Base-by-base conservation (phyloP, 1,140 invertebrate species). In the Panagrolaimus sp. region DNA sequence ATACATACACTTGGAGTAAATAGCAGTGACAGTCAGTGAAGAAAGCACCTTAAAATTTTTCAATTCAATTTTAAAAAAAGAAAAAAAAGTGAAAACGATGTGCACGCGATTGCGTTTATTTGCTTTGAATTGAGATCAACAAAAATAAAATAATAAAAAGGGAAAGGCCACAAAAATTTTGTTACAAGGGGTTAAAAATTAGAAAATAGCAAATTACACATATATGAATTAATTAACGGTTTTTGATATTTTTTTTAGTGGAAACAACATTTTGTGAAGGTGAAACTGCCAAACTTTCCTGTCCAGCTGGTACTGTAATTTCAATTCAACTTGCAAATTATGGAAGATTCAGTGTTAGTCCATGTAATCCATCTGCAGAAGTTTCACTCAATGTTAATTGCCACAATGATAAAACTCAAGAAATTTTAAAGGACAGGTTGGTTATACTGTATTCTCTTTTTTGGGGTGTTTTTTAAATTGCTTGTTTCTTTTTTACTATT, bases 261-360 rank as follows among this genome's bases (percentile, higher is more conserved):
- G 15, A 58, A 58, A n/a, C 14, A 28, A 58, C 52, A 1, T 26
- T 26, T 26, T 58, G 52, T 28, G 52, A 58, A 28, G 52, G 52
- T 28, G 52, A 58, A 58, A 58, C 52, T 12, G 52, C 52, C 14
- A 58, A 58, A 58, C 52, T 58, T 28, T 12, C 10, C 15, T 58
- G 52, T 58, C 52, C 52, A 21, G 52, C 21, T 58, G 52, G 52
- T 28, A 21, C 28, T 58, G 52, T 58, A 21, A 58, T 58, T 28
- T 21, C 15, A 21, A 58, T 58, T 5, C 21, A n/a, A 21, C 52
- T 58, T 2, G 52, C 52, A 21, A 58, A 58, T 14, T 58, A 58
- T 28, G 52, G 52, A n/a, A 14, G 52, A 58, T 58, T 58, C 17
- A 21, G 15, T 58, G 52, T 58, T 21, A 58, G 28, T 58, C 15